These are phyloP conservation scores for Drosophila rhopaloa DNA, from an alignment of 1,140 invertebrate species.

Conservation along the genomic window DNA sequence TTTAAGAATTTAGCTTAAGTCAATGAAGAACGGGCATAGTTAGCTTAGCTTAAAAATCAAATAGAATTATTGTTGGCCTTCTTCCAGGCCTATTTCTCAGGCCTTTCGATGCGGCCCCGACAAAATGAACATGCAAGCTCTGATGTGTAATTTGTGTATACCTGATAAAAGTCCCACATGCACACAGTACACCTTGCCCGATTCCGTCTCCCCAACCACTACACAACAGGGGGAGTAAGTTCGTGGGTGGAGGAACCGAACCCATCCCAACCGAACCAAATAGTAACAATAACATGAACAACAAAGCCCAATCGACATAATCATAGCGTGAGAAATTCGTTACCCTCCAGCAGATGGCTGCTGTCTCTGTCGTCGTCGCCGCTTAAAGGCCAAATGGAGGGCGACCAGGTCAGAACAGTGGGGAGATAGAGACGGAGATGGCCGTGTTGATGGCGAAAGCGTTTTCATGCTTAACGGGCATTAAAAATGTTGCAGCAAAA, in stretches of 20 bases:
- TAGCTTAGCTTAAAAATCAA: not conserved
- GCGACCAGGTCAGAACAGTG: conserved; percentile 25
- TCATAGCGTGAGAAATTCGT: conserved; percentile 84
- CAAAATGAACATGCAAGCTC: conserved; percentile 45
- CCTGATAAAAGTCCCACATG: conserved; percentile 63
- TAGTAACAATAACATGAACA: conserved; percentile 64
- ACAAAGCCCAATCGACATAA: conserved; percentile 78
- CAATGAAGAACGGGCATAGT: no score
- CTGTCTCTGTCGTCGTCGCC: conserved; percentile 41
- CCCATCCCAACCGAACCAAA: conserved; percentile 33
- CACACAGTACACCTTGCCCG: conserved; percentile 63
- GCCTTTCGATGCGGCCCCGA: conserved; percentile 23
- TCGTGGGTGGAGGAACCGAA: conserved; percentile 11
- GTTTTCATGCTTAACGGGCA: conserved; percentile 81
- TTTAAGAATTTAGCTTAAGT: not conserved
- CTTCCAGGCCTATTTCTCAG: not conserved
- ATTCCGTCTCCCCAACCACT: conserved; percentile 22
- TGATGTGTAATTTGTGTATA: conserved; percentile 56
- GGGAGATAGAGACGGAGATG: conserved; percentile 15
- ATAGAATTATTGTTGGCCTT: conserved; percentile 2
- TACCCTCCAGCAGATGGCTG: conserved; percentile 73
- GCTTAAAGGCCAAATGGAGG: conserved; percentile 67
- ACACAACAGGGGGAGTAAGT: conserved; percentile 5
- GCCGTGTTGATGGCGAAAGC: conserved; percentile 61
- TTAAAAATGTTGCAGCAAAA: conserved; percentile 77